These are phyloP conservation scores for Tiaroga cobitis DNA, from an alignment of 2,797 vertebrate genomes.

Conservation along the genomic window DNA sequence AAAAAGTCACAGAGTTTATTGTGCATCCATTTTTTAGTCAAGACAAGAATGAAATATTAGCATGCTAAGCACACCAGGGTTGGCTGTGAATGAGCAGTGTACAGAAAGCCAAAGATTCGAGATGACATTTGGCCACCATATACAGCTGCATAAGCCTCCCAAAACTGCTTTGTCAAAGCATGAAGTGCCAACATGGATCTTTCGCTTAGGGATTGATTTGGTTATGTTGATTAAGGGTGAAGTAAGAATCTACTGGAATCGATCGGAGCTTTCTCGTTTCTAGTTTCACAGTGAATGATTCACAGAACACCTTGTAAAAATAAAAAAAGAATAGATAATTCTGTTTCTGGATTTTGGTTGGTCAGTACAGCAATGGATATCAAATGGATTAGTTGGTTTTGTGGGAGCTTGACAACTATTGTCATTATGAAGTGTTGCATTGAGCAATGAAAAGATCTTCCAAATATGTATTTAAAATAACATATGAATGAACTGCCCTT, in stretches of 20 bases:
- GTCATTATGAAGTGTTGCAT: not conserved
- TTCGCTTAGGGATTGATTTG: not conserved
- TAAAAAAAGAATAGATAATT: not conserved
- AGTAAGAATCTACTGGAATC: not conserved
- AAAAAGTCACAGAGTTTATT: constrained; percentile 67
- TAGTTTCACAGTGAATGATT: not conserved
- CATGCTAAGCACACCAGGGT: constrained; percentile 59
- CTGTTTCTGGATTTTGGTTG: not conserved
- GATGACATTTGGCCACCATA: constrained; percentile 44
- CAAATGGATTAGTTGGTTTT: no score
- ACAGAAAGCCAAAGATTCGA: constrained; percentile 54
- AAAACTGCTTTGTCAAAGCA: constrained; percentile 17
- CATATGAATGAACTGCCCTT: not conserved
- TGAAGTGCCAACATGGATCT: constrained; percentile 4
- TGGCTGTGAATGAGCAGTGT: constrained; percentile 62
- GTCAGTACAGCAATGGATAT: not conserved
- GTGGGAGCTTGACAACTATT: not conserved
- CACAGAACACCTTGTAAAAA: not conserved
- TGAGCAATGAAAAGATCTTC: not conserved
- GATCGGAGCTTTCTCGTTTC: not conserved
- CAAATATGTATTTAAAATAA: not conserved
- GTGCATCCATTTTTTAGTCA: constrained; percentile 31
- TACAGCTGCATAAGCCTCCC: constrained; percentile 22
- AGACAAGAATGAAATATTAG: constrained; percentile 64
- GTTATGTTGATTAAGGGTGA: constrained; percentile 19